Conservation (phyloP, 2,113 vertebrate genomes). For the Carassius carassius region DNA sequence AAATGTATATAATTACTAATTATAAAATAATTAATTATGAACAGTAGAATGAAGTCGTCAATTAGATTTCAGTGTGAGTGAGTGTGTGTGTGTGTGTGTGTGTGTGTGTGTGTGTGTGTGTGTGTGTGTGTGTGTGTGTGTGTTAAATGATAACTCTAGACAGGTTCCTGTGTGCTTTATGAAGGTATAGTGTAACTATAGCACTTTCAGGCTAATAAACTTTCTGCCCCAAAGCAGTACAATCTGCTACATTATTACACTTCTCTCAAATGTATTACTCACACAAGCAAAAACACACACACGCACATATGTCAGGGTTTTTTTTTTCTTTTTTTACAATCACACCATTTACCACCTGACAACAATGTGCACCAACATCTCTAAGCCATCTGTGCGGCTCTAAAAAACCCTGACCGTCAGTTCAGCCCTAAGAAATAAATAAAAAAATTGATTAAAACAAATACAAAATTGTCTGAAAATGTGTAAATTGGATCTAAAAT, state of each 20-base stretch:
- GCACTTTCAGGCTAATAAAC: constrained; percentile 65
- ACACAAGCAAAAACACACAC: background rate
- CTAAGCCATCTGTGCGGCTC: background rate
- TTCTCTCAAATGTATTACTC: constrained; percentile 23
- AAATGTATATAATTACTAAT: background rate
- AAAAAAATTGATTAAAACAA: no score
- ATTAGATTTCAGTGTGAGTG: background rate
- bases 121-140: background rate
- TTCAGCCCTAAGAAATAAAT: background rate
- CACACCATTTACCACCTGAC: constrained; percentile 4
- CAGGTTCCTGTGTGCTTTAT: constrained; percentile 60
- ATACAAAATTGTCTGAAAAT: background rate
- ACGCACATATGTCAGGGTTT: background rate
- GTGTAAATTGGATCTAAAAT: background rate
- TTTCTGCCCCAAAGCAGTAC: constrained; percentile 53
- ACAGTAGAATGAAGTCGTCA: background rate
- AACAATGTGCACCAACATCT: background rate
- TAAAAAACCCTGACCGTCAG: background rate
- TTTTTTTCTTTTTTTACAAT: constrained; percentile 21
- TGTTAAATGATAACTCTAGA: background rate
- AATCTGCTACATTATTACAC: constrained; percentile 45
- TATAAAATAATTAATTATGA: background rate
- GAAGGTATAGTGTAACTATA: constrained; percentile 37
- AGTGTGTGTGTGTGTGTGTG: background rate
- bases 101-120: background rate